These are phyloP conservation scores for Incurvaria masculella DNA, from an alignment of 2,888 invertebrate species.

Conservation along the genomic window DNA sequence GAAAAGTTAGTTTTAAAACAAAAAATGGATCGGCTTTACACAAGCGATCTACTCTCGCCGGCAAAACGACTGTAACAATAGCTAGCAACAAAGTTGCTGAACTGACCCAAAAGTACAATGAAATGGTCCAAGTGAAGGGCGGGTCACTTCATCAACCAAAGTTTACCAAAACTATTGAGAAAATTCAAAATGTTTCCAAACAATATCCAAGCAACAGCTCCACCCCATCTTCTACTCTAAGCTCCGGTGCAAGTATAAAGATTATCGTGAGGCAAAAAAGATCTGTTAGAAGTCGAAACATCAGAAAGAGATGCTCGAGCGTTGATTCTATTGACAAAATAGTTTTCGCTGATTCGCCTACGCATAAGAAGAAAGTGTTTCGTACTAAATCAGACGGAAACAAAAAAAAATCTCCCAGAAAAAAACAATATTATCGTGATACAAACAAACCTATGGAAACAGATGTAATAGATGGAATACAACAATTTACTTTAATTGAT, in stretches of 20 bases:
- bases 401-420: conserved; percentile 43
- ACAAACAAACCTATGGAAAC: conserved; percentile 38
- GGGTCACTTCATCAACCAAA: conserved; percentile 52
- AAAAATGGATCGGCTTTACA: conserved; percentile 48
- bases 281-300: conserved; percentile 45
- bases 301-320: conserved; percentile 49
- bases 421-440: conserved; percentile 35
- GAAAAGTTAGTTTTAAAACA: conserved; percentile 62
- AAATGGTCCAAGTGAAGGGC: conserved; percentile 51
- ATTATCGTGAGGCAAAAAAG: conserved; percentile 42
- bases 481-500: conserved; percentile 22
- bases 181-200: conserved; percentile 29
- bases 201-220: conserved; percentile 39
- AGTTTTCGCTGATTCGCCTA: conserved; percentile 27
- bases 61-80: conserved; percentile 45
- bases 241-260: conserved; percentile 50
- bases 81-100: conserved; percentile 62
- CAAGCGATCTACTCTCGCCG: conserved; percentile 35
- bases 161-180: conserved; percentile 52
- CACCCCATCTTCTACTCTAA: conserved; percentile 45
- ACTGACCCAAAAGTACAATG: conserved; percentile 67
- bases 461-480: conserved; percentile 42
- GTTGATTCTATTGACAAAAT: conserved; percentile 47
- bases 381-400: conserved; percentile 49
- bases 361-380: conserved; percentile 34